Base-by-base conservation (phyloP, 1,140 invertebrate genomes). In the Rhysida immarginata region DNA sequence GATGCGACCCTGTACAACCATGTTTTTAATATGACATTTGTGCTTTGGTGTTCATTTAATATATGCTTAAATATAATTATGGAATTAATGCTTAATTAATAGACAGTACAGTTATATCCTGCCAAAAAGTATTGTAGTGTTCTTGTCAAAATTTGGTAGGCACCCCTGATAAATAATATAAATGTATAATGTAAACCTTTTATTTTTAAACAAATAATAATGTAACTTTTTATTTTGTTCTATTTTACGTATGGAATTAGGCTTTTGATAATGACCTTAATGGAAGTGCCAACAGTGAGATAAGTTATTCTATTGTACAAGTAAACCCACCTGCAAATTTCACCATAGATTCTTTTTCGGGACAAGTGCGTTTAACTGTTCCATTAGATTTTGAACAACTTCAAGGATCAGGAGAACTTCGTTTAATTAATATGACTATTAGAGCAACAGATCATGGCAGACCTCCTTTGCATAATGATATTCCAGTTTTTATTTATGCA, bases 261-360 rank as follows among this genome's bases (percentile, higher is more conserved):
- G 66, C 66, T 45, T 43, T 54, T 18, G 67, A 68, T 55, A 61
- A 59, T 42, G 67, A 68, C 55, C 44, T 61, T n/a, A 48, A 56
- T n/a, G 83, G 82, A 42, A 91, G 87, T 0, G 80, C 79, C 64
- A 94, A 94, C 64, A 90, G 86, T 62, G 78, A 85, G 65, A 80
- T 93, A 21, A 75, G 82, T 43, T 92, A 88, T 65, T 80, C 82
- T n/a, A 81, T 90, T 29, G 74, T 89, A 0, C 76, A 80, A 5
- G 83, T 84, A 0, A 80, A 87, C 58, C 63, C 68, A 44, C 76
- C 77, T 20, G 68, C 74, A 16, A 92, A 92, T 72, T 93, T 95
- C 62, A 81, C 81, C 2, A 84, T 94, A 41, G 80, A 94, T 70
- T 71, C 79, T 0, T 73, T 77, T 44, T 75, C 74, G 3, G 90